Evolutionary conservation across 2,797 vertebrate genomes (phyloP), one percentile per base, ranked within the genome.

Genomic region (Lagodon rhomboides): DNA sequence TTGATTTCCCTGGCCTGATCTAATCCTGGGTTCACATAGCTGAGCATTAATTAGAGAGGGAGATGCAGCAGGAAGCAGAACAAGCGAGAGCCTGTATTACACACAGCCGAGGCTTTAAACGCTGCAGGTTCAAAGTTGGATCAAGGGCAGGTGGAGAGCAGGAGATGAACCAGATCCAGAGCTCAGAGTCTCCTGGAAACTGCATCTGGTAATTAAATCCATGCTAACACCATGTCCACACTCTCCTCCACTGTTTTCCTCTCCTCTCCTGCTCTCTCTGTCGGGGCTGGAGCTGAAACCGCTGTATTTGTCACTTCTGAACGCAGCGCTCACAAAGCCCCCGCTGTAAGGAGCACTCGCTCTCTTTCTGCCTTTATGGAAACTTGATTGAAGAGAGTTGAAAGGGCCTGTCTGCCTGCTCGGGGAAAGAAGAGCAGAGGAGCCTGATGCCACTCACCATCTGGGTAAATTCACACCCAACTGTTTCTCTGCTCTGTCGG

Each of bases 1-100:
- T 94, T 91, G 92, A 94, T 94, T 94, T 92, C 91, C 86, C 74
- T 54, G 79, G 84, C 75, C 89, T 90, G 86, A 93, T 91, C 86
- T 94, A 93, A 94, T 92, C 93, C 91, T 63, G 68, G 85, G 86
- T 89, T 92, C 89, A 91, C 75, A 75, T 84, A 89, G 82, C 81
- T 68, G 75, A 81, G 87, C 85, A 87, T 94, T 93, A 93, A 94
- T 92, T 91, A 92, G 85, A 90, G 84, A 74, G 58, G 41, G 74
- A 80, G 85, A 86, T 68, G 72, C 59, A 75, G 75, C 43, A 66
- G 60, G 46, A 72, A 66, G 73, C 72, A 81, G 77, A 87, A 83
- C 60, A 77, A 76, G 56, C 68, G 73, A 73, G 73, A 72, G 38
- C 46, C 47, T 47, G 66, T 64, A 59, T 72, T 55, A 67, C 78